phyloP scores from a whole-genome alignment of 1,140 invertebrate species.

The Drosophila leontia region DNA sequence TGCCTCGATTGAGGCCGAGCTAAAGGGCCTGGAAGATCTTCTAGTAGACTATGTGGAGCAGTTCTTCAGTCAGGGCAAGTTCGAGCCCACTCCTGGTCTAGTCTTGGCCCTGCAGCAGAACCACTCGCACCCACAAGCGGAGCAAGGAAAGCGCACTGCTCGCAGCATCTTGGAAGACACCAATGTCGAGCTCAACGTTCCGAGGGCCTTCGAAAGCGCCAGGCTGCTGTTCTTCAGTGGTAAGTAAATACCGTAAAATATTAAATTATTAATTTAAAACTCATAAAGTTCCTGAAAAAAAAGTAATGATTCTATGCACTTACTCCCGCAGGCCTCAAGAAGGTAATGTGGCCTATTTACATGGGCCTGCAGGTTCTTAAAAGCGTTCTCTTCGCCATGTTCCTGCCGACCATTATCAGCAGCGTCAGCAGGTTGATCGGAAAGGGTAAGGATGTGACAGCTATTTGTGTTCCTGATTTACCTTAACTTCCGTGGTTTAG shows the following conservation, averaged over 20 bases:
- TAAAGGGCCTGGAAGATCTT: slow-evolving; percentile 68
- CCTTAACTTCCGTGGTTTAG: slow-evolving; percentile 26
- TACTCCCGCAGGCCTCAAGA: slow-evolving; percentile 88
- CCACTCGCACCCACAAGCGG: slow-evolving; percentile 25
- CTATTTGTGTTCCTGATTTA: not conserved
- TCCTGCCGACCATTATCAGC: slow-evolving; percentile 92
- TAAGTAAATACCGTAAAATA: slow-evolving; percentile 40
- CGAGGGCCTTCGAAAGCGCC: slow-evolving; percentile 85
- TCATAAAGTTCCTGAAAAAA: not conserved
- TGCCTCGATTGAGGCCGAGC: slow-evolving; percentile 43
- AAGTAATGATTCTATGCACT: not conserved
- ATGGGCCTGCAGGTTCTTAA: slow-evolving; percentile 92
- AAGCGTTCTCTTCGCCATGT: slow-evolving; percentile 91
- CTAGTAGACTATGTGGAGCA: slow-evolving; percentile 74
- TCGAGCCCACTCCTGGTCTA: slow-evolving; percentile 71
- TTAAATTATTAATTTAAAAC: not conserved
- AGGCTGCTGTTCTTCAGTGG: slow-evolving; percentile 86
- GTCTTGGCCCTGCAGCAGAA: slow-evolving; percentile 73
- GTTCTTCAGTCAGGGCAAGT: slow-evolving; percentile 76
- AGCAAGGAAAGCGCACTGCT: slow-evolving; percentile 14
- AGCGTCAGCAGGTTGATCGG: slow-evolving; percentile 92
- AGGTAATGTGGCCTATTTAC: slow-evolving; percentile 91
- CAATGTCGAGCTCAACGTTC: slow-evolving; percentile 70
- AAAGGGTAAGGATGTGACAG: slow-evolving; percentile 87
- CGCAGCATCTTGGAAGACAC: slow-evolving; percentile 59